Conservation (phyloP, 2,113 vertebrate species). For the Phalacrocorax carbo region DNA sequence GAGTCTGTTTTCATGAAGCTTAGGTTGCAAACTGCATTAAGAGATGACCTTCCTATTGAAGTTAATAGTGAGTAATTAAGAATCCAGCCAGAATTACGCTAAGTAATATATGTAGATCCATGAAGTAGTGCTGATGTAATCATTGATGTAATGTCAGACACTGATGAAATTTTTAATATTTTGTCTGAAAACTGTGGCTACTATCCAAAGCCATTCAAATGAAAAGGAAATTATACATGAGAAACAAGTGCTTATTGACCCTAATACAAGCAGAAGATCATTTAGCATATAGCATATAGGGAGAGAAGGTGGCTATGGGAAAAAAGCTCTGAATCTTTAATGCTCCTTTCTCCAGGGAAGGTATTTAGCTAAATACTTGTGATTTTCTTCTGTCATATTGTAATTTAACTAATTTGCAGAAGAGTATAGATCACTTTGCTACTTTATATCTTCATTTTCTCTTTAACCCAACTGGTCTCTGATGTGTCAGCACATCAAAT, state of each 20-base stretch:
- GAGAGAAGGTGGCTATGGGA: not conserved
- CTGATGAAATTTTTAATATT: not conserved
- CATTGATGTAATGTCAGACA: not conserved
- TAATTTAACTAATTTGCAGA: not conserved
- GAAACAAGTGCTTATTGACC: not conserved
- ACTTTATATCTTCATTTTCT: not conserved
- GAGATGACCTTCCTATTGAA: not conserved
- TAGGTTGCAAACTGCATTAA: not conserved
- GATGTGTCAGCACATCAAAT: not conserved
- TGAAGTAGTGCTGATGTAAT: not conserved
- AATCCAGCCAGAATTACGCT: not conserved
- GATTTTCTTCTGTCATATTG: not conserved
- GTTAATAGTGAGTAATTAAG: not conserved
- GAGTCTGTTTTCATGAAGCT: not conserved
- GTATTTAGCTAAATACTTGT: not conserved
- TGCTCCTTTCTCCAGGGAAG: not conserved
- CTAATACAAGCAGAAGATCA: not conserved
- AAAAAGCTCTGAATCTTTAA: not conserved
- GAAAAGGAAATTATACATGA: not conserved
- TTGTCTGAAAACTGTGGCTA: not conserved
- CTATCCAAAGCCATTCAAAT: not conserved
- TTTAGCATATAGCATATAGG: not conserved
- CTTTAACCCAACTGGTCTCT: not conserved
- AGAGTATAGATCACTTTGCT: not conserved
- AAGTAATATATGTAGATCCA: not conserved